A percentile compares a stretch with the other conserved stretches of the same genome.
phyloP scores from a whole-genome alignment of 2,113 vertebrate genomes.

The Cyanocitta stelleri region DNA sequence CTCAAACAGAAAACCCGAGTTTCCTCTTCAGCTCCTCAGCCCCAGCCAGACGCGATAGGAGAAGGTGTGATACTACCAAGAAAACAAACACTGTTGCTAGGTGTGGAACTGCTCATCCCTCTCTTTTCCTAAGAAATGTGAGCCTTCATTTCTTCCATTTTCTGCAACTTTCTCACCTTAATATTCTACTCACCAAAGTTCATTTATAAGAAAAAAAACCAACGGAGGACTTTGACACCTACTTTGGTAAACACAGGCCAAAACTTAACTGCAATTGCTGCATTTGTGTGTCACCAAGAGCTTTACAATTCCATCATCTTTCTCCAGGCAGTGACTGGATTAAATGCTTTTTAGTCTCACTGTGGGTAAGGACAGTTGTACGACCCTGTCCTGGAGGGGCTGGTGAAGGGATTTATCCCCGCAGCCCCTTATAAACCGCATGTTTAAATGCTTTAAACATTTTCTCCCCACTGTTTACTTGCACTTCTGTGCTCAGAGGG shows the following conservation, averaged over 20 bases:
- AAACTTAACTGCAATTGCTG: neutral
- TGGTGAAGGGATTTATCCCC: neutral
- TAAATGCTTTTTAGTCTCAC: neutral
- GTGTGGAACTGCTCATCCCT: neutral
- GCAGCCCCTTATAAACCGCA: neutral
- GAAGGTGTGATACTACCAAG: neutral
- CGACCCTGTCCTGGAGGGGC: accelerated
- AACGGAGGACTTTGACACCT: neutral
- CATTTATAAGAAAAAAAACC: neutral
- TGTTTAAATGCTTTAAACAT: neutral
- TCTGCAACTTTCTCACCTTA: neutral
- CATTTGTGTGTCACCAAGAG: neutral
- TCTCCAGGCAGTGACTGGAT: neutral
- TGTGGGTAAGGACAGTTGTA: neutral
- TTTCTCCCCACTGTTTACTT: neutral
- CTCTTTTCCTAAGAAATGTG: accelerated
- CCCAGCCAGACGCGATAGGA: accelerated
- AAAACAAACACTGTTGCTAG: neutral
- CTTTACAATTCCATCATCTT: neutral
- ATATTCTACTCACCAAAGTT: neutral
- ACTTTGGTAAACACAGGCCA: neutral
- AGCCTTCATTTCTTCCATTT: neutral
- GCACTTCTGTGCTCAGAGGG: neutral
- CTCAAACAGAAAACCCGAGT: neutral
- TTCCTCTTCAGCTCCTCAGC: neutral